Evolutionary conservation across 2,888 invertebrate genomes (phyloP).

Genomic region (Spialia ferax): DNA sequence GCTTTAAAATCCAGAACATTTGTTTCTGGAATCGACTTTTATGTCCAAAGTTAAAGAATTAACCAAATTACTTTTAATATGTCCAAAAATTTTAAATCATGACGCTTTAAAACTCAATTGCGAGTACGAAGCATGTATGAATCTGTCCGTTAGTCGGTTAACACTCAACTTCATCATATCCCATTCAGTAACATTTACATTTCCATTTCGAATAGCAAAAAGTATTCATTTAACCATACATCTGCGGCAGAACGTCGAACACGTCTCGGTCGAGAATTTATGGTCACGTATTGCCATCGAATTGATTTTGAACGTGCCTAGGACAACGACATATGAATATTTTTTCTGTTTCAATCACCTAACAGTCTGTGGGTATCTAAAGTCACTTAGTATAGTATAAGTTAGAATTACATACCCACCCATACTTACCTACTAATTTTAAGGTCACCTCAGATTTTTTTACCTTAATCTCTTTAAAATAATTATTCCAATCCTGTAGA

Average conservation of each 20-base stretch:
- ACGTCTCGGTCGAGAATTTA: conserved; percentile 22
- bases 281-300: conserved; percentile 8
- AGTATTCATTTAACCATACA: conserved; percentile 22
- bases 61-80: no score
- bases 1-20: no score
- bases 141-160: neutral
- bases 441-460: no score
- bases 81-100: no score
- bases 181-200: neutral
- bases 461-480: no score
- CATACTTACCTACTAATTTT: no score
- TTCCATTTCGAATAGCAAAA: conserved; percentile 4
- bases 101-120: neutral
- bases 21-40: no score
- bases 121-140: no score
- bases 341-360: conserved; percentile 2
- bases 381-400: no score
- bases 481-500: no score
- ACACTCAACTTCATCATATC: neutral
- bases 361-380: neutral
- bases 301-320: conserved; percentile 18
- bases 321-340: conserved; percentile 20
- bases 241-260: conserved; percentile 7
- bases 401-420: no score
- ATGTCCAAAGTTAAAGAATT: no score